Base-by-base conservation (phyloP, 2,797 vertebrate species). In the Epinephelus malabaricus region DNA sequence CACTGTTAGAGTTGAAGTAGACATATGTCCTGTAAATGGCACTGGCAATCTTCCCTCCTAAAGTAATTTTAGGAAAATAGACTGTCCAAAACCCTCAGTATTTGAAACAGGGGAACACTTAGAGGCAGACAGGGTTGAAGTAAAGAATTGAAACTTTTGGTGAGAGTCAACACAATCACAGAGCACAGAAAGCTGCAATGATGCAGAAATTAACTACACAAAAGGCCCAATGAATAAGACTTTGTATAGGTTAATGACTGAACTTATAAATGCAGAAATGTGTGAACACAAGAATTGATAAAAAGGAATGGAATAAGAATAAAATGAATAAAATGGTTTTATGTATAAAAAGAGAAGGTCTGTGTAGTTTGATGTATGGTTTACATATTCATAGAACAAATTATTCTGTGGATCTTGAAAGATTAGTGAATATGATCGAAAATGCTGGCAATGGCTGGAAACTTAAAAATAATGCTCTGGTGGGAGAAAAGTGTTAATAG, bases 11-110 rank as follows among this genome's bases (percentile, higher is more conserved):
- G 59, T 30, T 3, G 1, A 66, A 78, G 9, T 5, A 17, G 82
- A 80, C 73, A 78, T 49, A 76, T 65, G 78, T 78, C 80, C 46
- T 51, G 45, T 45, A 80, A 79, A 82, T 47, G 40, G n/a, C 68
- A 14, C 27, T 1, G 46, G 59, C 76, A 63, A 49, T 74, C 25
- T 34, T 64, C 58, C 17, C 17, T 59, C 19, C 59, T 15, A 18
- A 50, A 84, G 69, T 69, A 12, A 55, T 59, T 61, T 60, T n/a
- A 34, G 40, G 53, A 68, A 79, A 83, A 80, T 34, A 62, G 67
- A 78, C 68, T 49, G 38, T 59, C n/a, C 40, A 43, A 23, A 61
- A 38, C 9, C 6, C 3, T 51, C 45, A 7, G 60, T 43, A 2
- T 58, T 27, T 62, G 9, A n/a, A 56, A 0, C 0, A 25, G 21